Percentiles rank a stretch among this genome's conserved stretches.
phyloP scores from a whole-genome alignment of 2,888 invertebrate genomes.

The Pristionchus japonicus region DNA sequence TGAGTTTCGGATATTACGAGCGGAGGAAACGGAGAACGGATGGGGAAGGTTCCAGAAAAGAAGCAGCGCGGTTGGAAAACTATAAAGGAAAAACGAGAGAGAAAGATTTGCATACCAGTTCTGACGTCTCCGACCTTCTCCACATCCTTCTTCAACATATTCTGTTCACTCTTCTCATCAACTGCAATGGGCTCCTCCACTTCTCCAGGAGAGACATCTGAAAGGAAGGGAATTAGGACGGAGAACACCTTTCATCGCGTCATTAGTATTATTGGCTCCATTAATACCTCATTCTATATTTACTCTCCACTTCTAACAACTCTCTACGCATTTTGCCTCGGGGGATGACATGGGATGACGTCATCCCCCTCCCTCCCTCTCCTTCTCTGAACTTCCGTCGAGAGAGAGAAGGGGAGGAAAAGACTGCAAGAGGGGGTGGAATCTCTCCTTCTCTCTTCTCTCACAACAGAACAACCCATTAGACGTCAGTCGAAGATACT shows the following conservation, averaged over 20 bases:
- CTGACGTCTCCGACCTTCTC: slow-evolving; percentile 70
- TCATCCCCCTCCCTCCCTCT: not conserved
- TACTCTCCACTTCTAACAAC: not conserved
- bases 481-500: not conserved
- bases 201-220: slow-evolving; percentile 52
- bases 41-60: not conserved
- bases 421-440: slow-evolving; percentile 30
- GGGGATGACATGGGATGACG: not conserved
- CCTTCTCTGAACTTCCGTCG: not conserved
- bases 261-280: not conserved
- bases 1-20: not conserved
- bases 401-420: not conserved
- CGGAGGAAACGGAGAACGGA: not conserved
- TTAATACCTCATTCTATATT: not conserved
- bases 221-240: not conserved
- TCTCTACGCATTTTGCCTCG: not conserved
- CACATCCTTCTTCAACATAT: slow-evolving; percentile 71
- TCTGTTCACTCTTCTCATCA: slow-evolving; percentile 51
- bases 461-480: slow-evolving; percentile 8
- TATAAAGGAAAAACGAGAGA: not conserved
- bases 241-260: not conserved
- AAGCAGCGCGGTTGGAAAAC: not conserved
- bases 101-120: slow-evolving; percentile 54
- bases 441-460: slow-evolving; percentile 18
- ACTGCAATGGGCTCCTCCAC: slow-evolving; percentile 61